Percentiles rank a stretch among this genome's conserved stretches.
These are phyloP conservation scores for Amphipoea lucens DNA, from an alignment of 2,888 invertebrate genomes.

Conservation along the genomic window DNA sequence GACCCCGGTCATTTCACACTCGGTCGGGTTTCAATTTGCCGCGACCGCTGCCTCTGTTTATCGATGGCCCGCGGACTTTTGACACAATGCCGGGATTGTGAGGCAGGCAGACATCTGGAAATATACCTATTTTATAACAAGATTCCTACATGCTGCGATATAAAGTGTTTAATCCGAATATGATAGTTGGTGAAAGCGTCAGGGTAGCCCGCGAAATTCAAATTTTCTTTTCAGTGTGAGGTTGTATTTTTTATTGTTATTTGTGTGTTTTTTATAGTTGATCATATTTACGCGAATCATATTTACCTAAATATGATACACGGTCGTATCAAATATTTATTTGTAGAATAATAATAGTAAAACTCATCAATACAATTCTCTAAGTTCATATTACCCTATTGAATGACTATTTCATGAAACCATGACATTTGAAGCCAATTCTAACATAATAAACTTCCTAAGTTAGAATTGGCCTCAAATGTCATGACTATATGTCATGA, in stretches of 20 bases:
- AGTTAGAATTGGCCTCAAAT: too few relatives aligned
- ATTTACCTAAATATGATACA: background rate
- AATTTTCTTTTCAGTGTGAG: background rate
- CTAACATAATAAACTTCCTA: background rate
- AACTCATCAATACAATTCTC: too few relatives aligned
- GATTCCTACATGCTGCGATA: background rate
- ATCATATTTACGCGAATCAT: too few relatives aligned
- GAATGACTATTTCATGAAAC: background rate
- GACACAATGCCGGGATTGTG: conserved; percentile 46
- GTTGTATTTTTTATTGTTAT: background rate
- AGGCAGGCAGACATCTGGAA: conserved; percentile 29
- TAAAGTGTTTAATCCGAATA: background rate
- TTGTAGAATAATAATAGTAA: too few relatives aligned
- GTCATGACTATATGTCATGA: too few relatives aligned
- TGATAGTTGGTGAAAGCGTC: background rate
- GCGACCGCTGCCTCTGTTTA: conserved; percentile 82
- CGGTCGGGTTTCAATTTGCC: conserved; percentile 88
- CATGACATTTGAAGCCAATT: background rate
- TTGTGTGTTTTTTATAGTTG: background rate
- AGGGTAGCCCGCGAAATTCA: background rate
- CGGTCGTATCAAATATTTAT: background rate
- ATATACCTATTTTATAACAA: background rate
- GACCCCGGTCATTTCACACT: conserved; percentile 88
- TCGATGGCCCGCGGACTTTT: conserved; percentile 75
- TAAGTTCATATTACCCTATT: background rate